phyloP scores from a whole-genome alignment of 2,888 invertebrate species.

The Melieria crassipennis region DNA sequence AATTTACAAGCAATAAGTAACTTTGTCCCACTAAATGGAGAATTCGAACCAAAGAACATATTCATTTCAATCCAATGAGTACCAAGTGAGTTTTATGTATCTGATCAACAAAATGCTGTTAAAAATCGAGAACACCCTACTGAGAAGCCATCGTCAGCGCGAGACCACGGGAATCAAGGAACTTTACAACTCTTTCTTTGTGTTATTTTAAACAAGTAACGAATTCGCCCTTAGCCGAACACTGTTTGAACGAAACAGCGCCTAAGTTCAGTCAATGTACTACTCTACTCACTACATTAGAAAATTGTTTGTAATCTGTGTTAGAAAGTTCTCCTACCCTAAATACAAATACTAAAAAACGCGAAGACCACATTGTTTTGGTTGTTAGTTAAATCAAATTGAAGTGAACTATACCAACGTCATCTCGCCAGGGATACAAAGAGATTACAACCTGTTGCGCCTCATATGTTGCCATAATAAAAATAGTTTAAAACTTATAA shows the following conservation, averaged over 20 bases:
- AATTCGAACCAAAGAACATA: conserved; percentile 53
- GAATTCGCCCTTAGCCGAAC: background rate
- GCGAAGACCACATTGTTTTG: conserved; percentile 44
- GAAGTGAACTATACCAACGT: conserved; percentile 11
- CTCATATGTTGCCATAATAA: background rate
- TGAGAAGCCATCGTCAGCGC: conserved; percentile 83
- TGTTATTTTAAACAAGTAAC: conserved; percentile 75
- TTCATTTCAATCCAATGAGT: conserved; percentile 60
- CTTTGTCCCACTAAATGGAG: conserved; percentile 60
- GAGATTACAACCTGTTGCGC: background rate
- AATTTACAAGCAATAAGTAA: background rate
- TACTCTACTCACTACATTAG: conserved; percentile 10
- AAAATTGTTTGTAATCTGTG: conserved; percentile 14
- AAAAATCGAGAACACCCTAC: conserved; percentile 77
- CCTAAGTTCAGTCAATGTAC: conserved; percentile 14
- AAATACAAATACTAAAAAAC: background rate
- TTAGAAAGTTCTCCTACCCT: conserved; percentile 16
- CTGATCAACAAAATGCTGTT: conserved; percentile 73
- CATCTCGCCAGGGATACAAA: conserved; percentile 42
- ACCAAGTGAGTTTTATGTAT: conserved; percentile 63
- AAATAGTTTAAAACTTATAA: background rate
- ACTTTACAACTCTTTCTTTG: conserved; percentile 87
- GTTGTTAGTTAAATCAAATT: conserved; percentile 51
- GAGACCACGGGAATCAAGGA: conserved; percentile 88
- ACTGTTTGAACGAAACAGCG: conserved; percentile 12